Evolutionary conservation across 2,888 invertebrate genomes (phyloP), one percentile per base, ranked within the genome.

Genomic region (Agrypnus murinus): DNA sequence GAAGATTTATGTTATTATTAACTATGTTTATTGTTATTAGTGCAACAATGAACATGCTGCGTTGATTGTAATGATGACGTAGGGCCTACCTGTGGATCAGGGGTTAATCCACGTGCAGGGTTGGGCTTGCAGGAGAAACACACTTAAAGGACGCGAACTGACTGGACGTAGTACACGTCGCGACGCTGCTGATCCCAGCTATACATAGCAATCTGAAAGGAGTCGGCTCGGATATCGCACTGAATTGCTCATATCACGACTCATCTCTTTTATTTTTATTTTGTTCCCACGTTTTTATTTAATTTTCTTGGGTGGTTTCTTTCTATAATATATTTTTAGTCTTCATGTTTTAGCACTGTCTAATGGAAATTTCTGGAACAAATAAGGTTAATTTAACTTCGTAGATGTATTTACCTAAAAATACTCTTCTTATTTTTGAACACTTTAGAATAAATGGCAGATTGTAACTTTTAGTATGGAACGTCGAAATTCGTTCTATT

Each of bases 51-150:
- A 36, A 60, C 58, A 55, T 59, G 64, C 50, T 45, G 60, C 38
- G 40, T 17, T 12, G 73, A 60, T 77, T 78, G 78, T 32, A 32
- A 32, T n/a, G 73, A 60, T 77, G 78, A 78, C 78, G 77, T 69
- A 65, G 65, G 66, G 71, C 83, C 82, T 83, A 84, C 84, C 84
- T 84, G 84, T 83, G 81, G 84, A 82, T 82, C 75, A 74, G 75
- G 81, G 79, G 79, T 75, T 77, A 77, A 81, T 80, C 80, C 81
- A 80, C 79, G 81, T 81, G 81, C 81, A 80, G 75, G 67, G 73
- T 74, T 70, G 72, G 77, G 73, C 73, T 25, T 77, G 77, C 78
- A 74, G 79, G 75, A 80, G 80, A 78, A 77, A 80, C 78, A 79
- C 81, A 79, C 81, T 81, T 77, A 82, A 81, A 81, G 81, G 80